phyloP scores from a whole-genome alignment of 1,140 invertebrate genomes.

The Platorchestia sp. region DNA sequence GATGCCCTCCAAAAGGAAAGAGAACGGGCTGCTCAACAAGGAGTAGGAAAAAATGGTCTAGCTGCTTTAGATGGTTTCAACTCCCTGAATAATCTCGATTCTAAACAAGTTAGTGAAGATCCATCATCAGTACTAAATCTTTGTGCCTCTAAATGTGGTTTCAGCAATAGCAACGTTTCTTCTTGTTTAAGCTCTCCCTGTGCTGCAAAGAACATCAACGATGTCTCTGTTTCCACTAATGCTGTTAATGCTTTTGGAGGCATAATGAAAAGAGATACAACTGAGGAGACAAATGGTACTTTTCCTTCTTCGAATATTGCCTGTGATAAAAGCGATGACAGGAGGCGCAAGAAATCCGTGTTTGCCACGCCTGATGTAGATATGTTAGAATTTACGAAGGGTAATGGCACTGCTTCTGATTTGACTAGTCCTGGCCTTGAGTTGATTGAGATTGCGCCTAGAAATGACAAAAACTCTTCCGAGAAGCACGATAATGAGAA shows the following conservation, averaged over 20 bases:
- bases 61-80: not conserved
- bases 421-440: slow-evolving; percentile 17
- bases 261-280: not conserved
- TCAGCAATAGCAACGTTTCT: not conserved
- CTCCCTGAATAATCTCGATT: not conserved
- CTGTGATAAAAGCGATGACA: not conserved
- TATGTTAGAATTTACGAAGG: slow-evolving; percentile 17
- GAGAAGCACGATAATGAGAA: slow-evolving; percentile 51
- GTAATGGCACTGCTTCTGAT: not conserved
- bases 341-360: slow-evolving; percentile 30
- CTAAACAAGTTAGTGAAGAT: not conserved
- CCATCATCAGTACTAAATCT: not conserved
- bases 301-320: not conserved
- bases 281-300: not conserved
- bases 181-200: not conserved
- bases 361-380: slow-evolving; percentile 9
- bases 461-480: not conserved
- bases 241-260: not conserved
- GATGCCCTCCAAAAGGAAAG: slow-evolving; percentile 27
- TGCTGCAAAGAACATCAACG: not conserved
- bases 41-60: not conserved
- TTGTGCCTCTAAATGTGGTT: not conserved
- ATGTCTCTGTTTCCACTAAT: not conserved
- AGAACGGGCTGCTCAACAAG: slow-evolving; percentile 10
- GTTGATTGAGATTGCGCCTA: not conserved